Conservation (phyloP, 2,888 invertebrate genomes). For the Orthosia incerta region DNA sequence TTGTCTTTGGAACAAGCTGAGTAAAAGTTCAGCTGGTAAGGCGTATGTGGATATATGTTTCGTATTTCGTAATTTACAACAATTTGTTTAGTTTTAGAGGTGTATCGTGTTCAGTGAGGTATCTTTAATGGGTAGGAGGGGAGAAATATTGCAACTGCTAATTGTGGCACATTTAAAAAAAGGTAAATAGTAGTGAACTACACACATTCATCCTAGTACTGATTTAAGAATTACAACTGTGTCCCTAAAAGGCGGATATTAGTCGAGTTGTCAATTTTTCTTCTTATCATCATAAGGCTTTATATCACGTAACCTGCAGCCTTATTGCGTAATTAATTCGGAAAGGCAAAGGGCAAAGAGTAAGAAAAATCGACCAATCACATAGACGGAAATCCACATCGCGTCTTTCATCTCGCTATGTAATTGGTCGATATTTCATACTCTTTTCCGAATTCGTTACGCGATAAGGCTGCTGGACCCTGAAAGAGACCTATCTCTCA, state of each 20-base stretch:
- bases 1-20: slow-evolving; percentile 14
- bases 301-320: not conserved
- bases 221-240: not conserved
- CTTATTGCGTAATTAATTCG: too few relatives aligned
- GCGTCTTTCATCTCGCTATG: too few relatives aligned
- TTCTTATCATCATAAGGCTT: not conserved
- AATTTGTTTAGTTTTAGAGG: not conserved
- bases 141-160: too few relatives aligned
- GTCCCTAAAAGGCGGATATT: not conserved
- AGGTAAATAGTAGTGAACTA: too few relatives aligned
- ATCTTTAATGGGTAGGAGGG: too few relatives aligned
- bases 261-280: not conserved
- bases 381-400: too few relatives aligned
- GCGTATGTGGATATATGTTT: slow-evolving; percentile 8
- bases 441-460: too few relatives aligned
- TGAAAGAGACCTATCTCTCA: not conserved
- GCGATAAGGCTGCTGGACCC: too few relatives aligned
- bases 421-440: too few relatives aligned
- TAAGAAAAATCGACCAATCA: too few relatives aligned
- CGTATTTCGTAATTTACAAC: slow-evolving; percentile 7
- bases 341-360: too few relatives aligned
- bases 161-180: too few relatives aligned
- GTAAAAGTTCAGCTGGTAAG: slow-evolving; percentile 27
- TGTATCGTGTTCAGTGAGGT: not conserved
- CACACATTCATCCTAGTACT: not conserved